Percentiles rank a stretch among this genome's conserved stretches.
Conservation (phyloP, 53 echinoderm and acorn worm species). For the Holothuria scabra region DNA sequence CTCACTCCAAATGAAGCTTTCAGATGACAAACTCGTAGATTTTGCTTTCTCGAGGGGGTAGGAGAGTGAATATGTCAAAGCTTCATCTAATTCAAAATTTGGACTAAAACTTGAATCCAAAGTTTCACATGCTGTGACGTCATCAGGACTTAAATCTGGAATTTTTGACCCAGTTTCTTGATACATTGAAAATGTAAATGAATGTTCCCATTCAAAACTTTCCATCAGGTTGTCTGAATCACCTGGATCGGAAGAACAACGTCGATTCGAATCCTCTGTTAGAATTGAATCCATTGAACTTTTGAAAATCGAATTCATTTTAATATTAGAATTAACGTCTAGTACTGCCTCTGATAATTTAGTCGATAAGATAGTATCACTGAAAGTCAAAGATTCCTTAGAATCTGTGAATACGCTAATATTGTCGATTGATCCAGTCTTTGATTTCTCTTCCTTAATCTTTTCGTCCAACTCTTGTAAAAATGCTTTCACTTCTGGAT, state of each 20-base stretch:
- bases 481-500: slow-evolving; percentile 38
- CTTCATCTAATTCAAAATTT: slow-evolving; percentile 41
- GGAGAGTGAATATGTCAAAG: slow-evolving; percentile 25
- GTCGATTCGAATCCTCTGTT: slow-evolving; percentile 20
- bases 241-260: slow-evolving; percentile 21
- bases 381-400: slow-evolving; percentile 20
- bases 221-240: slow-evolving; percentile 43
- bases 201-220: slow-evolving; percentile 52
- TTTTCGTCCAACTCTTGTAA: slow-evolving; percentile 32
- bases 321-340: slow-evolving; percentile 47
- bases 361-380: neutral
- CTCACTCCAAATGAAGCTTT: slow-evolving; percentile 50
- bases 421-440: slow-evolving; percentile 20
- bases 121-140: neutral
- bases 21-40: slow-evolving; percentile 37
- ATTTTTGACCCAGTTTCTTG: slow-evolving; percentile 25
- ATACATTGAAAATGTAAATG: slow-evolving; percentile 46
- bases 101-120: slow-evolving; percentile 15
- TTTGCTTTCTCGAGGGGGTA: slow-evolving; percentile 32
- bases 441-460: neutral
- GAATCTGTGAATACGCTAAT: slow-evolving; percentile 16
- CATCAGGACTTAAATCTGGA: slow-evolving; percentile 41
- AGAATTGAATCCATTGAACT: slow-evolving; percentile 41
- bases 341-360: slow-evolving; percentile 13
- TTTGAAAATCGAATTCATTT: slow-evolving; percentile 15